Base-by-base conservation (phyloP, 2,113 vertebrate genomes). In the Axis porcinus region DNA sequence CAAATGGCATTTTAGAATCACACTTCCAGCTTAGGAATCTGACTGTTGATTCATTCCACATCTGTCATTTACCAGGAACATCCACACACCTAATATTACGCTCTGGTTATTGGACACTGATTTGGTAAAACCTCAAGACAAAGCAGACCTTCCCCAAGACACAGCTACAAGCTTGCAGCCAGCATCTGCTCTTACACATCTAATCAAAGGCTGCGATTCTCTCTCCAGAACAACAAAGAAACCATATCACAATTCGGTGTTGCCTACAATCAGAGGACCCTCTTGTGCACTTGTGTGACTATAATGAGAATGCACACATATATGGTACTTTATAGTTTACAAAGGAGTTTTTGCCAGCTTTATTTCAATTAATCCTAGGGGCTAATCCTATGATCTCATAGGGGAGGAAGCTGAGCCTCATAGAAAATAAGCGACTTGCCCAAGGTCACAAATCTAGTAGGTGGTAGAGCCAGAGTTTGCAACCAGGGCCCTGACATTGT, bases 121-220 rank as follows among this genome's bases (percentile, higher is more conserved):
- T 90, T 86, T 82, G 58, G 30, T 86, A 85, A 97, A 98, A 79
- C 84, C 57, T 88, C 85, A 52, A 67, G 81, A 70, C 79, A 95
- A 97, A 83, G 7, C 36, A 90, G 57, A 47, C 14, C 76, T 84
- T 28, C 25, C 74, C 64, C 82, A 52, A 62, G 47, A 58, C 28
- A 33, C 30, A 86, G 52, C n/a, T 36, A 36, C 36, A 62, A 84
- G 70, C 43, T 27, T 95, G n/a, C 0, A 19, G 2, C 89, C 54
- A 47, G n/a, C 21, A 33, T 62, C 64, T 90, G 52, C 81, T 58
- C 16, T 40, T 33, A 58, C 5, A 45, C 40, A 82, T 9, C 25
- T 27, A 62, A 64, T 16, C 16, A 55, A 84, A 97, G 16, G 27
- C 43, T 40, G n/a, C 11, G 6, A 43, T 17, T 62, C 55, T 54